Conservation (phyloP, 2,113 vertebrate species). For the Dasypus novemcinctus region DNA sequence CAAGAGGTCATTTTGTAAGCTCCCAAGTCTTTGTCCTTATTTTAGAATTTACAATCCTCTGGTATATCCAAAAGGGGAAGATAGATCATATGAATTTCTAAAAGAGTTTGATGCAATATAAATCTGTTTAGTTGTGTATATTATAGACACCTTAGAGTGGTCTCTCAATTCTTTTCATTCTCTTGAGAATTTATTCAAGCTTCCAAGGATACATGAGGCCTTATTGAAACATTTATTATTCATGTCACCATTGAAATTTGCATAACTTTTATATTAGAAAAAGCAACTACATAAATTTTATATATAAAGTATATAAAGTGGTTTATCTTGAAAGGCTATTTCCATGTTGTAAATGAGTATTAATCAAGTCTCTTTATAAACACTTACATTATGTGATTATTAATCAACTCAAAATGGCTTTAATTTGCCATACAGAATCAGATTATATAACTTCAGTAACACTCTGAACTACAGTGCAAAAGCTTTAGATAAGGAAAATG, state of each 20-base stretch:
- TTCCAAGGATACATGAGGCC: background rate
- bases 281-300: background rate
- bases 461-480: background rate
- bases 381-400: background rate
- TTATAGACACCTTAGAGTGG: background rate
- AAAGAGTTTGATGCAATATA: background rate
- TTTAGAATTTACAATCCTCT: background rate
- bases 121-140: background rate
- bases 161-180: background rate
- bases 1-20: background rate
- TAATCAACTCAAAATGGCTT: conserved; percentile 29
- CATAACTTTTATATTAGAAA: background rate
- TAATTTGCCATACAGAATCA: background rate
- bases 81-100: background rate
- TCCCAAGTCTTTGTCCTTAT: background rate
- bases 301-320: background rate
- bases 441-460: background rate
- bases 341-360: background rate
- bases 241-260: background rate
- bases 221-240: background rate
- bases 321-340: background rate
- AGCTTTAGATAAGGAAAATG: background rate
- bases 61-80: background rate
- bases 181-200: background rate
- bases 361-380: background rate